phyloP scores from a whole-genome alignment of 2,888 invertebrate genomes.

The Unio pictorum region DNA sequence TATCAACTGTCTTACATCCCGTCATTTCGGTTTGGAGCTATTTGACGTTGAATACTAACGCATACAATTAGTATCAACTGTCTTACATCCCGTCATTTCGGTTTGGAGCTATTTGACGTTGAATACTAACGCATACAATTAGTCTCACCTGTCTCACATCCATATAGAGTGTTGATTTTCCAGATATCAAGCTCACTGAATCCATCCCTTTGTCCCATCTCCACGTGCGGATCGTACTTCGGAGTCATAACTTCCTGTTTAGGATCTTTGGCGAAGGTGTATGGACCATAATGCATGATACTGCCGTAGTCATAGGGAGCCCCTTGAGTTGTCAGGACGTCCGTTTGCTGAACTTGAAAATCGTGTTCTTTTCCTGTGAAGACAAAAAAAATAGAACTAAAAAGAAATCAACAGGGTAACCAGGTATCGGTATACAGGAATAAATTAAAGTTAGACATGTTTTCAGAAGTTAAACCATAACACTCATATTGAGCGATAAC shows the following conservation, averaged over 20 bases:
- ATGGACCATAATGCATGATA: constrained; percentile 31
- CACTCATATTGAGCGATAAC: neutral
- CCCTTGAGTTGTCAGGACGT: constrained; percentile 18
- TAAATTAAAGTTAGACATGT: neutral
- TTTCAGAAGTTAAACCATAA: neutral
- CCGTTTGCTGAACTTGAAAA: constrained; percentile 16
- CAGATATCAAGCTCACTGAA: constrained; percentile 32
- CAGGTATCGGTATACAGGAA: neutral
- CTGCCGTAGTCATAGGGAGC: constrained; percentile 33
- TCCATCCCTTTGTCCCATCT: constrained; percentile 27
- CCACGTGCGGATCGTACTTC: constrained; percentile 18
- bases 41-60: too few species aligned
- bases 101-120: too few species aligned
- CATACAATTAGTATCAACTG: too few species aligned
- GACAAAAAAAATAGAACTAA: neutral
- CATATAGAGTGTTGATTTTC: constrained; percentile 33
- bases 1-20: too few species aligned
- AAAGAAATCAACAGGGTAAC: too few species aligned
- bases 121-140: neutral
- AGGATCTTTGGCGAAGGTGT: constrained; percentile 24
- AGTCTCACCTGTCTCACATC: constrained; percentile 17
- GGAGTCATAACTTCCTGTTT: constrained; percentile 17
- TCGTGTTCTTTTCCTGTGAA: constrained; percentile 21
- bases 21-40: too few species aligned
- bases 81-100: too few species aligned